Conservation (phyloP, 2,797 vertebrate genomes). For the Cephalopachus bancanus region DNA sequence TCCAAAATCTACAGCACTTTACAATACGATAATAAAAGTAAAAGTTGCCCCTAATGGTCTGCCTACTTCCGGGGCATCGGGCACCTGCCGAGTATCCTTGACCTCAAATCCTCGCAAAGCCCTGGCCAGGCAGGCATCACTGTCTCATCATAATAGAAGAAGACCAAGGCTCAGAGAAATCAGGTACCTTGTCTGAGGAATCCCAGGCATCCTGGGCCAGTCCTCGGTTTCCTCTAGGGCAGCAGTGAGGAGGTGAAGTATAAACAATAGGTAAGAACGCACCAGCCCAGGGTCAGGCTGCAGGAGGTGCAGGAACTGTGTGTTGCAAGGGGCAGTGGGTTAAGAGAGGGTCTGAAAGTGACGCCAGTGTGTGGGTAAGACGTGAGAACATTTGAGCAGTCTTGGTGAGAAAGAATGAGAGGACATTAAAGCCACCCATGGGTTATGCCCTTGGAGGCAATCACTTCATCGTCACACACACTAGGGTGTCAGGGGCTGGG, state of each 20-base stretch:
- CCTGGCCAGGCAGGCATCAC: neutral
- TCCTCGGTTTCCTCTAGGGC: neutral
- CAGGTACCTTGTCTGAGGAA: neutral
- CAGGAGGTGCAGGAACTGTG: neutral
- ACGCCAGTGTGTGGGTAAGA: neutral
- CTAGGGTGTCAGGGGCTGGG: too few species aligned
- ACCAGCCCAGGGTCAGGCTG: neutral
- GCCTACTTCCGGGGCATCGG: neutral
- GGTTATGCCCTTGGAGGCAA: too few species aligned
- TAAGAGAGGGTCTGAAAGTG: neutral
- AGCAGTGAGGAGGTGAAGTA: neutral
- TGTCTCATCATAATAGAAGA: neutral
- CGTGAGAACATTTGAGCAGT: neutral
- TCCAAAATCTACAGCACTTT: neutral
- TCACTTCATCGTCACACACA: neutral
- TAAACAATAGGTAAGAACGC: neutral
- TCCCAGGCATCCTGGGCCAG: too few species aligned
- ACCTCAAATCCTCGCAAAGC: neutral
- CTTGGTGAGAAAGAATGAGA: neutral
- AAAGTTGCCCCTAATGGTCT: accelerated
- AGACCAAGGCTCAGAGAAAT: neutral
- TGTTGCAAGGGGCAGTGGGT: neutral
- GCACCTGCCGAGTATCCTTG: neutral
- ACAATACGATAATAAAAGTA: accelerated
- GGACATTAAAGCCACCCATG: neutral